These are phyloP conservation scores for Notoglanidium macrostoma DNA, from an alignment of 2,797 vertebrate species.

Conservation along the genomic window DNA sequence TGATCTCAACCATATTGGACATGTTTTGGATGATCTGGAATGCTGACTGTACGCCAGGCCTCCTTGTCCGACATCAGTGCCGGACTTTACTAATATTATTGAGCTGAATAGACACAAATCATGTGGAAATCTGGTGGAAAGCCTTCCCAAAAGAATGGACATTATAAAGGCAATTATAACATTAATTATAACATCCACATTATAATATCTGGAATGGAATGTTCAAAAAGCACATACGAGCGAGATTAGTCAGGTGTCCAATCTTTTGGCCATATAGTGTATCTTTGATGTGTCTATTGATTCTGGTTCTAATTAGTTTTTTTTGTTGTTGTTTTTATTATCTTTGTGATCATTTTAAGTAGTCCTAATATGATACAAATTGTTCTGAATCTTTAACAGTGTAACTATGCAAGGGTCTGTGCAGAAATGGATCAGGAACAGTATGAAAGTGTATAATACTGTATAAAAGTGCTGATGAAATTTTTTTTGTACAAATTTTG, in stretches of 20 bases:
- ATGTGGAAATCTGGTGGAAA: background rate
- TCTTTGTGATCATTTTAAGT: background rate
- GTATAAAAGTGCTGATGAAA: no score
- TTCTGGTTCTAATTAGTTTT: no score
- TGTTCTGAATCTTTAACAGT: background rate
- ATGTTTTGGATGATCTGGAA: background rate
- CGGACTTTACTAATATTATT: background rate
- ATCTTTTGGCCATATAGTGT: background rate
- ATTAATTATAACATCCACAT: background rate
- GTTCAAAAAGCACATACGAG: background rate
- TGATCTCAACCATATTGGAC: background rate
- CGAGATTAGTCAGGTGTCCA: background rate
- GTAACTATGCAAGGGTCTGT: background rate
- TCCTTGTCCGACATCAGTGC: background rate
- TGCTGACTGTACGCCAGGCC: background rate
- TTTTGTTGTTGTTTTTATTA: background rate
- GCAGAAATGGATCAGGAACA: background rate
- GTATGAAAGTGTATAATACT: no score
- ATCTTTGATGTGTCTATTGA: background rate
- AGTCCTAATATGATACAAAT: background rate
- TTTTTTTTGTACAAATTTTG: no score
- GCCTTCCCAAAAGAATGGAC: background rate
- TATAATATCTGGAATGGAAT: background rate
- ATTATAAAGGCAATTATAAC: background rate
- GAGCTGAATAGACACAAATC: no score